Percentiles rank a stretch among this genome's conserved stretches.
Evolutionary conservation across 1,140 invertebrate species (phyloP).

Genomic region (Drepana arcuata): DNA sequence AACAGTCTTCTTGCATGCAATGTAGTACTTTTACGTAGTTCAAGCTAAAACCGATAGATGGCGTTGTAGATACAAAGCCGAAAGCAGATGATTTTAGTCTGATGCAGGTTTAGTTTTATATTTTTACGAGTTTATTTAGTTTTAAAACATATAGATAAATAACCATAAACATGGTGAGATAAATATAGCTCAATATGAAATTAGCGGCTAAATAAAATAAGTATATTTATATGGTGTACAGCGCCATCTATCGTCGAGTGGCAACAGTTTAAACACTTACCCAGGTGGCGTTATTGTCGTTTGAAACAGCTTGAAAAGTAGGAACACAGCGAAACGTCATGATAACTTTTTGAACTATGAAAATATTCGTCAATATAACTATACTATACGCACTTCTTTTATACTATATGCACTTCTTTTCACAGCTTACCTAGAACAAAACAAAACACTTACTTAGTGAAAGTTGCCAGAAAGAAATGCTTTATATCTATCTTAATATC

Average conservation of each 20-base stretch:
- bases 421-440: constrained; percentile 67
- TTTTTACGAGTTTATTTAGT: background rate
- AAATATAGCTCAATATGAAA: background rate
- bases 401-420: constrained; percentile 41
- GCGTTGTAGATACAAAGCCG: constrained; percentile 4
- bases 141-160: background rate
- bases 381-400: too few species aligned
- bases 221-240: background rate
- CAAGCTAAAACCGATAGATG: constrained; percentile 7
- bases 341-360: constrained; percentile 24
- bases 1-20: constrained; percentile 8
- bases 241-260: constrained; percentile 25
- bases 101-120: background rate
- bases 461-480: too few species aligned
- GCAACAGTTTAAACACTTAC: constrained; percentile 64
- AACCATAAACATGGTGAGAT: too few species aligned
- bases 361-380: constrained; percentile 19
- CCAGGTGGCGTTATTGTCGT: constrained; percentile 77
- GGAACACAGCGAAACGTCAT: constrained; percentile 78
- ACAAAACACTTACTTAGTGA: constrained; percentile 60
- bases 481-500: too few species aligned
- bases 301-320: constrained; percentile 75
- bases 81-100: background rate
- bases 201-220: background rate
- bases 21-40: constrained; percentile 3